phyloP scores from a whole-genome alignment of 2,113 vertebrate genomes.

The Chinchilla lanigera region DNA sequence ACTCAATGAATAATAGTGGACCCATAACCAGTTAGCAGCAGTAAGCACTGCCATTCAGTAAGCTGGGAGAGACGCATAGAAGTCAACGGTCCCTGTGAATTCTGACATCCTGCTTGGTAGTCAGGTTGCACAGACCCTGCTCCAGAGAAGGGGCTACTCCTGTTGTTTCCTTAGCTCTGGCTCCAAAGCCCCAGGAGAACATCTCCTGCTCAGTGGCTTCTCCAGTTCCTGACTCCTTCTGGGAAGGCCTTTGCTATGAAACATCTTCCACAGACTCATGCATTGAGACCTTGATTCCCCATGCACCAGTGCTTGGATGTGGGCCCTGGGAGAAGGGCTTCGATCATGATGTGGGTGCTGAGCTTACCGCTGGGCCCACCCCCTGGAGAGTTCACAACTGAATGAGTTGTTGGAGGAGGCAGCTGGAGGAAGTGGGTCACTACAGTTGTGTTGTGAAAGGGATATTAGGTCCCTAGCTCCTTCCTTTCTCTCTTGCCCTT shows the following conservation, averaged over 20 bases:
- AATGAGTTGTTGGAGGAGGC: not conserved
- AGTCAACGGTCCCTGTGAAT: not conserved
- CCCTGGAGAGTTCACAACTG: not conserved
- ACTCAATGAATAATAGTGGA: not conserved
- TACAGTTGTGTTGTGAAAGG: not conserved
- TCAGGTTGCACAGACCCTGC: not conserved
- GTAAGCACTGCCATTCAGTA: not conserved
- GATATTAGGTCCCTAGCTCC: not conserved
- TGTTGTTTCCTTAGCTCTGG: not conserved
- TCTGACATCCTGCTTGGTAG: not conserved
- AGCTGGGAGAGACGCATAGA: not conserved
- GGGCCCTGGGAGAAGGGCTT: not conserved
- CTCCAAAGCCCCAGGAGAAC: not conserved
- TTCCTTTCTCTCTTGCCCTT: not conserved
- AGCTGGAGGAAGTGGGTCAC: not conserved
- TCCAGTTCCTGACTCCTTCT: not conserved
- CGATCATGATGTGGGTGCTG: not conserved
- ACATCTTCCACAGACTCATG: not conserved
- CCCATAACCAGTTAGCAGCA: not conserved
- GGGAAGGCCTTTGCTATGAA: not conserved
- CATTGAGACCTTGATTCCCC: not conserved
- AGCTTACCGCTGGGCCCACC: not conserved
- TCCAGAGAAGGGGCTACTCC: not conserved
- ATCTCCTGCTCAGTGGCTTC: not conserved
- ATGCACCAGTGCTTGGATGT: not conserved